Evolutionary conservation across 2,797 vertebrate genomes (phyloP).

Genomic region (Hippoglossus hippoglossus): DNA sequence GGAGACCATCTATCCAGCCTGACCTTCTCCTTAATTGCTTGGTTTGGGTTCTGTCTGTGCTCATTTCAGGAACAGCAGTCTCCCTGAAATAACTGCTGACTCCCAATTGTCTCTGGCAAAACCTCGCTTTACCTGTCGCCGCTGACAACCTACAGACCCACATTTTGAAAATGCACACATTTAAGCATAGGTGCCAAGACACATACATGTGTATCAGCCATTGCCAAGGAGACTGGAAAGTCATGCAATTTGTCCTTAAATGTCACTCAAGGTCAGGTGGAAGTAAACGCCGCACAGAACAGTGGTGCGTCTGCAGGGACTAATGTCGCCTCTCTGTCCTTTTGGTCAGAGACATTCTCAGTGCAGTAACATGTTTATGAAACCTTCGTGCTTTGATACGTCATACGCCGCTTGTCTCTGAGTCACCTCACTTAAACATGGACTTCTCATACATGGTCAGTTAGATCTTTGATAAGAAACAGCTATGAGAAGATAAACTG

Average conservation of each 20-base stretch:
- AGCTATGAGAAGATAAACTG: not conserved
- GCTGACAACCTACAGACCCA: slow-evolving; percentile 49
- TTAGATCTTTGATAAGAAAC: too few species aligned
- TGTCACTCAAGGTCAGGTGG: slow-evolving; percentile 52
- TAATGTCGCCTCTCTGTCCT: not conserved
- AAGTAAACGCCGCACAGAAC: not conserved
- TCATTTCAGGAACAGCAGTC: slow-evolving; percentile 65
- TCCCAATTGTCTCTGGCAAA: slow-evolving; percentile 73
- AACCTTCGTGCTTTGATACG: not conserved
- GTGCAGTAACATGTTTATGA: not conserved
- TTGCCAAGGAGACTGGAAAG: slow-evolving; percentile 43
- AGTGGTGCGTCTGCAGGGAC: slow-evolving; percentile 2
- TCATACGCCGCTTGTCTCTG: not conserved
- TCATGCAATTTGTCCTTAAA: slow-evolving; percentile 37
- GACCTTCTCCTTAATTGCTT: slow-evolving; percentile 83
- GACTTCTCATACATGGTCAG: too few species aligned
- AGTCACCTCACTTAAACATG: not conserved
- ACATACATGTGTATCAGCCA: slow-evolving; percentile 10
- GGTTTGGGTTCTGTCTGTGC: slow-evolving; percentile 73
- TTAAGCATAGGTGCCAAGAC: slow-evolving; percentile 28
- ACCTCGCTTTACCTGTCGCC: slow-evolving; percentile 60
- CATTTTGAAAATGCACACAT: slow-evolving; percentile 28
- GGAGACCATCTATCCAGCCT: slow-evolving; percentile 75
- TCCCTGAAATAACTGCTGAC: slow-evolving; percentile 72
- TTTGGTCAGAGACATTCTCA: not conserved